Conservation (phyloP, 2,888 invertebrate species). For the Malacosoma neustria region DNA sequence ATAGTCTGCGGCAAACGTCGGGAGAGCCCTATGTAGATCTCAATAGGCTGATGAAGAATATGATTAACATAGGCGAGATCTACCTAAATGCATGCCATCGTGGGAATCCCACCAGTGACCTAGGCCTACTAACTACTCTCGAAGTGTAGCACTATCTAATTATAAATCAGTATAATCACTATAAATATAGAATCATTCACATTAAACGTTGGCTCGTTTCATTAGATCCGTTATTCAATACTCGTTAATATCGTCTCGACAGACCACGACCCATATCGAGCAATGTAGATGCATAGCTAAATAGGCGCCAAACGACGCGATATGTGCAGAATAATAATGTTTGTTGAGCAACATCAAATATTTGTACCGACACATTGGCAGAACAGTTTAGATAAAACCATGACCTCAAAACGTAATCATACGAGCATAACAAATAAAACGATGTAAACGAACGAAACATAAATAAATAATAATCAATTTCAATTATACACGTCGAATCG, state of each 20-base stretch:
- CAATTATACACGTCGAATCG: constrained; percentile 4
- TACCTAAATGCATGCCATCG: too few species aligned
- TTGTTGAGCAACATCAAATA: constrained; percentile 36
- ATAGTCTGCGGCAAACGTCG: too few species aligned
- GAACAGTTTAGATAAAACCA: constrained; percentile 11
- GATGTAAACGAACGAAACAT: neutral
- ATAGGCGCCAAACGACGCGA: constrained; percentile 37
- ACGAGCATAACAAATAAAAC: neutral
- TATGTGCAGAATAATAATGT: constrained; percentile 35
- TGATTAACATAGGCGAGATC: too few species aligned
- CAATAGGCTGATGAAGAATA: too few species aligned
- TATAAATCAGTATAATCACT: too few species aligned
- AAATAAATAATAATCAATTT: neutral
- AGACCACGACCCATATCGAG: constrained; percentile 21
- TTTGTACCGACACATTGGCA: constrained; percentile 17
- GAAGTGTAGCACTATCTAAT: too few species aligned
- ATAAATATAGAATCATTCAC: too few species aligned
- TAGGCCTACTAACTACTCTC: too few species aligned
- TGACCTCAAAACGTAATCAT: constrained; percentile 18
- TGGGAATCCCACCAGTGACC: too few species aligned
- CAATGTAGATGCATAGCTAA: constrained; percentile 37
- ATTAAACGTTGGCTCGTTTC: too few species aligned
- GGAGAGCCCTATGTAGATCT: too few species aligned
- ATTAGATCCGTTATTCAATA: constrained; percentile 38
- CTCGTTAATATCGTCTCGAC: constrained; percentile 22